Base-by-base conservation (phyloP, 2,888 invertebrate genomes). In the Tiphia femorata region DNA sequence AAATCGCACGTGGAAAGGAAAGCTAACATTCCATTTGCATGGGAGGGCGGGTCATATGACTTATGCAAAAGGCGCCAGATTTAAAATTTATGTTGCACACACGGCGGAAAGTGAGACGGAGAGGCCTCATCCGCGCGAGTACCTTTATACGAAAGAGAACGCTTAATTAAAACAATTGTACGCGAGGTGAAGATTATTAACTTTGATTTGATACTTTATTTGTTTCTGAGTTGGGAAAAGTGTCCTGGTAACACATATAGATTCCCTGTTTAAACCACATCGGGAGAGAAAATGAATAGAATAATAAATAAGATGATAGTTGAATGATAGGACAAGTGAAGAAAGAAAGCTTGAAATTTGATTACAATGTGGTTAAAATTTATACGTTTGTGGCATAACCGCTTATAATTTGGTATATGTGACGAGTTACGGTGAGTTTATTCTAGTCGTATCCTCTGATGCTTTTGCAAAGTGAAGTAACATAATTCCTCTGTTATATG, bases 401-500 rank as follows among this genome's bases (percentile, higher is more conserved):
- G 8, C 8, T 25, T 25, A 8, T 8, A 8, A 25, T 25, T 25
- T 25, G 25, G 25, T 25, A 25, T 25, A 8, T 25, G 25, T 6
- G 5, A 8, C 25, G 25, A 64, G 58, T 55, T 42, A 59, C 44
- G 54, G 58, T 70, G 60, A 66, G 54, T 74, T 72, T 64, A 76
- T 76, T 76, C 71, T 73, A 75, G 68, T 70, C 67, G 72, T 73
- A 74, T 73, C 68, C 20, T 71, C 64, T 73, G 67, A 71, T 75
- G 76, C 76, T 73, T n/a, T 73, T 70, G 68, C 65, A 72, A 70
- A 76, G 71, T 75, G 73, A 75, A 67, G 62, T 76, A 75, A 71
- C 67, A 67, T 72, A 73, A 76, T 64, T 74, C 70, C 62, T 77
- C 70, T 72, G 70, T 76, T 78, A 67, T 72, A 63, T 79, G 77